phyloP scores from a whole-genome alignment of 2,888 invertebrate species.

The Chalcis sispes region DNA sequence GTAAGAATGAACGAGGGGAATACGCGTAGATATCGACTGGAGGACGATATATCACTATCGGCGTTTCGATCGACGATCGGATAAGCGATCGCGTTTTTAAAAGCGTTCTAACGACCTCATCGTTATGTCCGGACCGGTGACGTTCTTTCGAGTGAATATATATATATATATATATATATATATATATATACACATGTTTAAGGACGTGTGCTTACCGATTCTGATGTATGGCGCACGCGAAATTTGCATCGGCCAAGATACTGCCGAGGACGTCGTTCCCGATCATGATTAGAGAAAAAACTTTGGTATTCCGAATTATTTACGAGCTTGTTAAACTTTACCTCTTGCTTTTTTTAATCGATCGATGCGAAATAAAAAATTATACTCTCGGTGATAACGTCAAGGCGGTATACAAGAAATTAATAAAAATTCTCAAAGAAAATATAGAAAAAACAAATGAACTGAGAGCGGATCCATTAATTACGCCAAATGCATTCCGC shows the following conservation, averaged over 20 bases:
- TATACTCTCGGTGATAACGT: slow-evolving; percentile 21
- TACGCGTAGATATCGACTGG: slow-evolving; percentile 26
- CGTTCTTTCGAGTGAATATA: slow-evolving; percentile 23
- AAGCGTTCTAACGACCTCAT: slow-evolving; percentile 50
- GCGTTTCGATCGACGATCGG: slow-evolving; percentile 50
- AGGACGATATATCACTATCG: slow-evolving; percentile 51
- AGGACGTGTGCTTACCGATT: too few relatives aligned
- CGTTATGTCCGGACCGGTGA: slow-evolving; percentile 45
- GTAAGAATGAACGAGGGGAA: slow-evolving; percentile 25
- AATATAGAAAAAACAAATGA: too few relatives aligned
- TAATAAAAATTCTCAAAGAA: slow-evolving; percentile 21
- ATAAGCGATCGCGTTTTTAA: slow-evolving; percentile 51
- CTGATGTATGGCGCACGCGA: slow-evolving; percentile 34
- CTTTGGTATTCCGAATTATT: slow-evolving; percentile 37
- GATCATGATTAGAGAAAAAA: slow-evolving; percentile 44
- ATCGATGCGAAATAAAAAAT: slow-evolving; percentile 26
- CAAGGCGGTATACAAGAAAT: background rate
- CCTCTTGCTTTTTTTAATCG: slow-evolving; percentile 2
- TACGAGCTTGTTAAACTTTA: slow-evolving; percentile 45
- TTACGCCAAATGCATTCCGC: too few relatives aligned
- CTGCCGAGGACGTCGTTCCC: background rate
- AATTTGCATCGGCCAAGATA: slow-evolving; percentile 41
- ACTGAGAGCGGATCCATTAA: background rate
- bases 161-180: background rate
- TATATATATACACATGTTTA: too few relatives aligned